phyloP scores from a whole-genome alignment of 2,113 vertebrate genomes.

The Microcebus lehilahytsara region DNA sequence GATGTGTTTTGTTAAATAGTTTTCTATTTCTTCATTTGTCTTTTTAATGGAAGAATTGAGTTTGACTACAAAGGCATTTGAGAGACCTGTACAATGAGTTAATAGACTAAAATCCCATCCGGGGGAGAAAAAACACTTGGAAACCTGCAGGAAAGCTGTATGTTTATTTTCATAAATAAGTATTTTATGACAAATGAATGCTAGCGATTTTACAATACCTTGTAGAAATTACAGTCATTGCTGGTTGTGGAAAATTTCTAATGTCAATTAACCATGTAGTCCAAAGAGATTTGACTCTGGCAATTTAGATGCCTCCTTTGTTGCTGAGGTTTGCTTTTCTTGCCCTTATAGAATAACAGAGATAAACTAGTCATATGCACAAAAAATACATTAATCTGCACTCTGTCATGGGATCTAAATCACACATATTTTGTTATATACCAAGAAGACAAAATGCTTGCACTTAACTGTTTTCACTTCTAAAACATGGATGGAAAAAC shows the following conservation, averaged over 20 bases:
- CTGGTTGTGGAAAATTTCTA: neutral
- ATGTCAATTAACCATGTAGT: neutral
- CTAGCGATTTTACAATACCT: neutral
- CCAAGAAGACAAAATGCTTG: neutral
- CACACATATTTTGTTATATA: neutral
- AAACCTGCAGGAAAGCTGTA: neutral
- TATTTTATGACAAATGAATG: neutral
- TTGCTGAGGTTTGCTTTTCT: neutral
- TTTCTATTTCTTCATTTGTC: neutral
- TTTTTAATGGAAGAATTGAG: neutral
- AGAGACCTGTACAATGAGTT: neutral
- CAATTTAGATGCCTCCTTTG: neutral
- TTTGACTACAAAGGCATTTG: neutral
- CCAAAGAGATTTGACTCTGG: neutral
- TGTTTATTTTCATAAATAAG: slow-evolving; percentile 51
- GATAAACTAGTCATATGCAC: neutral
- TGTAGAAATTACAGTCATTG: neutral
- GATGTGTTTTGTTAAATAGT: too few species aligned
- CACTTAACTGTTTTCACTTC: neutral
- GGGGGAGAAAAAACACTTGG: neutral
- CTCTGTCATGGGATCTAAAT: neutral
- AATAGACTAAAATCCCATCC: neutral
- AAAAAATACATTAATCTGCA: neutral
- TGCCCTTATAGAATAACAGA: neutral
- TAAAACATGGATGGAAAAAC: neutral